Evolutionary conservation across 2,888 invertebrate species (phyloP).

Genomic region (Ophioninae sp.): DNA sequence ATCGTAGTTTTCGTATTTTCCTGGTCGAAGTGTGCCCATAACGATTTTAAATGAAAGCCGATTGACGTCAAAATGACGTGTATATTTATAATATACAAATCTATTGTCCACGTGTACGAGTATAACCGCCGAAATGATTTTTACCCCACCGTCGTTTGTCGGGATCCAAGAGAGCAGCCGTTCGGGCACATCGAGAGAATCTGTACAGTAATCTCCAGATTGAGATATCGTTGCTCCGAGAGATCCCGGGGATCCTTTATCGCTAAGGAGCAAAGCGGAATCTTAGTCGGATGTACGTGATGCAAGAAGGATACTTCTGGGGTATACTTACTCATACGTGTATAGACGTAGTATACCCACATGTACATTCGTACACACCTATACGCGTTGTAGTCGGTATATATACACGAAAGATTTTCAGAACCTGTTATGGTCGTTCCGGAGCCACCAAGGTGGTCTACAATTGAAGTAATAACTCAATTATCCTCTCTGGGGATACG

Average conservation of each 20-base stretch:
- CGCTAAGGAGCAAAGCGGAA: constrained; percentile 63
- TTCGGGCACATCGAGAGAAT: constrained; percentile 37
- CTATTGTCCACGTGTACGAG: neutral
- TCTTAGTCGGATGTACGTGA: constrained; percentile 59
- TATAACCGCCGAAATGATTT: neutral
- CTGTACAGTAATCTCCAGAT: constrained; percentile 56
- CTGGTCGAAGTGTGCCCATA: constrained; percentile 30
- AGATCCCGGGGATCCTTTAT: constrained; percentile 59
- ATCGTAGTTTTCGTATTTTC: neutral
- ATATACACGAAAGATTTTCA: constrained; percentile 77
- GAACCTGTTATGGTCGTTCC: constrained; percentile 80
- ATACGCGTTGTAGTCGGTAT: constrained; percentile 46
- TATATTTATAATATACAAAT: constrained; percentile 5
- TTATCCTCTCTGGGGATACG: constrained; percentile 79
- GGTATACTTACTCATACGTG: constrained; percentile 35
- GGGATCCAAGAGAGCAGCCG: constrained; percentile 12
- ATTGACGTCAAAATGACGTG: constrained; percentile 37
- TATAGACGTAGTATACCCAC: constrained; percentile 1
- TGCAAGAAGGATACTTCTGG: constrained; percentile 54
- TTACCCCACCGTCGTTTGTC: constrained; percentile 28
- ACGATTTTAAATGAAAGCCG: constrained; percentile 53
- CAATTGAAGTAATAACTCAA: constrained; percentile 82
- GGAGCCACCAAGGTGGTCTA: constrained; percentile 81
- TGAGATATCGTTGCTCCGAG: constrained; percentile 56
- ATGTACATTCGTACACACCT: neutral